A percentile compares a stretch with the other conserved stretches of the same genome.
Conservation (phyloP, 1,140 invertebrate species). For the Dryas iulia region DNA sequence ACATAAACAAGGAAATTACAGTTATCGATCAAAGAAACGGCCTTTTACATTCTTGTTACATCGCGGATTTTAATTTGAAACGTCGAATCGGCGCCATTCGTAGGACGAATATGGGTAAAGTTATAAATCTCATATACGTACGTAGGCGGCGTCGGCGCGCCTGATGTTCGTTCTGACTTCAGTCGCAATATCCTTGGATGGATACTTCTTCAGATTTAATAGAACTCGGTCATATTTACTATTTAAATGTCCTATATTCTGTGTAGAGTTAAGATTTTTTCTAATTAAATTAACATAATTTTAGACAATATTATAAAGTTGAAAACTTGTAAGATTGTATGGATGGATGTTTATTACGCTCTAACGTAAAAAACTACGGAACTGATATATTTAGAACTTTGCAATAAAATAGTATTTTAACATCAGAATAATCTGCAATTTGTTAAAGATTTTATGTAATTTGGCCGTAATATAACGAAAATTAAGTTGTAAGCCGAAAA, state of each 20-base stretch:
- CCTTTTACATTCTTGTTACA: conserved; percentile 66
- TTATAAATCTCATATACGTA: conserved; percentile 72
- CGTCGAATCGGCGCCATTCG: conserved; percentile 76
- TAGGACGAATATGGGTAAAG: conserved; percentile 76
- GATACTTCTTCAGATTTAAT: conserved; percentile 54
- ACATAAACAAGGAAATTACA: conserved; percentile 45
- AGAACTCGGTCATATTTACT: conserved; percentile 59
- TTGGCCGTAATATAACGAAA: too few relatives aligned
- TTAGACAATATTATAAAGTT: too few relatives aligned
- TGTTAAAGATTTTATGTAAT: too few relatives aligned
- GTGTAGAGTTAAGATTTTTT: too few relatives aligned
- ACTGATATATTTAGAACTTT: too few relatives aligned
- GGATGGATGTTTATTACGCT: too few relatives aligned
- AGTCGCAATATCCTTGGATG: neutral
- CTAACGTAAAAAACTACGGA: too few relatives aligned
- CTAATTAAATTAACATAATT: too few relatives aligned
- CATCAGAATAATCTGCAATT: too few relatives aligned
- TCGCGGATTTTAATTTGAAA: conserved; percentile 72
- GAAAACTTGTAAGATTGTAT: too few relatives aligned
- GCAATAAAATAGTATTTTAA: too few relatives aligned
- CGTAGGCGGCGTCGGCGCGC: conserved; percentile 56
- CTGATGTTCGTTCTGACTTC: conserved; percentile 34
- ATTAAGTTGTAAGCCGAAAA: too few relatives aligned
- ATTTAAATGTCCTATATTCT: neutral
- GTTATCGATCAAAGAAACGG: conserved; percentile 58